These are phyloP conservation scores for Sarcophaga subvicina DNA, from an alignment of 2,888 invertebrate genomes.

Conservation along the genomic window DNA sequence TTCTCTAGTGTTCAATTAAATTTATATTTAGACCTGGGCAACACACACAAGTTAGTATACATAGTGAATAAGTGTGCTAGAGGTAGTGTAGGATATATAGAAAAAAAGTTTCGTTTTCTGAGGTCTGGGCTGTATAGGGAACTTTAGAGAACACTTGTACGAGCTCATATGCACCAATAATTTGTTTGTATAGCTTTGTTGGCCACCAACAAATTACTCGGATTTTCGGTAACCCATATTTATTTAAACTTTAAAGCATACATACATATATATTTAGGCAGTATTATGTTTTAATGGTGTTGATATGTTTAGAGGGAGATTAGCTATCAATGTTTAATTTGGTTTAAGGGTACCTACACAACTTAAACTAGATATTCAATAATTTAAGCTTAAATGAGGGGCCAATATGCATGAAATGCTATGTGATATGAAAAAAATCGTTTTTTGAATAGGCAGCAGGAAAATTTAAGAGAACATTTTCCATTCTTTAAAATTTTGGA, in stretches of 20 bases:
- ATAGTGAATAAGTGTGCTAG: background rate
- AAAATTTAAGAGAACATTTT: too few relatives aligned
- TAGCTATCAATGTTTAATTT: too few relatives aligned
- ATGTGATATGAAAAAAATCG: too few relatives aligned
- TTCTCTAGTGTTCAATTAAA: constrained; percentile 57
- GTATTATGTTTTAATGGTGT: background rate
- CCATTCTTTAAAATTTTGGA: too few relatives aligned
- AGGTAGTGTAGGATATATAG: background rate
- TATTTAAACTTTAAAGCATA: too few relatives aligned
- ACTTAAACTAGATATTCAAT: too few relatives aligned
- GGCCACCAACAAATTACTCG: background rate
- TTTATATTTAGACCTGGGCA: background rate
- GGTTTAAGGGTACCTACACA: too few relatives aligned
- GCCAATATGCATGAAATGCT: too few relatives aligned
- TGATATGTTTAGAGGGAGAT: background rate
- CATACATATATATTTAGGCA: background rate
- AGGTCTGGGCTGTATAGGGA: background rate
- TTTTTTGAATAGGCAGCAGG: too few relatives aligned
- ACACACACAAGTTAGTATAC: background rate
- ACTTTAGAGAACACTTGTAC: background rate
- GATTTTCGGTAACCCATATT: background rate
- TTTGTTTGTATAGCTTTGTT: background rate
- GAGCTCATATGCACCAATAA: constrained; percentile 1
- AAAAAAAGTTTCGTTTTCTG: too few relatives aligned
- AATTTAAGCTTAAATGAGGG: too few relatives aligned